Evolutionary conservation across 92 coral and sea anemone species (phyloP), one percentile per base, ranked within the genome.

Genomic region (Phenganax subtilis): DNA sequence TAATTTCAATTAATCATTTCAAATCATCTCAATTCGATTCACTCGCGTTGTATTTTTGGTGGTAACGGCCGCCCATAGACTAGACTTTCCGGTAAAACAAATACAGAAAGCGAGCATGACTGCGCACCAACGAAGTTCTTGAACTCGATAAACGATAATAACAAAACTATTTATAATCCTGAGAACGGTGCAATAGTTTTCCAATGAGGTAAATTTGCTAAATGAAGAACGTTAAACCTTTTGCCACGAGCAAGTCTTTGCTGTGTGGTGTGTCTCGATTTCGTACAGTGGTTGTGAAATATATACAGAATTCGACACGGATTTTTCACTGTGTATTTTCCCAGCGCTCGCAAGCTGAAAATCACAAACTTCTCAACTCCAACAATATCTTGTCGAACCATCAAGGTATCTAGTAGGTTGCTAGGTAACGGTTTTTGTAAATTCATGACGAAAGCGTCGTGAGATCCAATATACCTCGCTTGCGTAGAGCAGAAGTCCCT

Each of bases 391-490:
- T 92, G 91, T 16, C 91, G 89, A 82, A 83, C 90, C 85, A 91
- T 84, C 29, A 88, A 80, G 51, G 55, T 86, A 8, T 85, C 71
- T 0, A 93, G 79, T 7, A 93, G 61, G 17, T 63, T 57, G 54
- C 71, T 30, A 55, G 96, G 82, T 30, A 93, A 79, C 63, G 91
- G 89, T 8, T 52, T 82, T 14, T 79, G 74, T 30, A 89, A 86
- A 47, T 87, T 82, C 55, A 93, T 72, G 11, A 93, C 88, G 77
- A 91, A 93, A 11, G 96, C 97, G 86, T 93, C 97, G 37, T 93
- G 97, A 58, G 97, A 93, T 3, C 97, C 97, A 53, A 91, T 91
- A 72, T 93, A 93, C 54, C 77, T 89, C 47, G 91, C 80, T 56
- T 14, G 82, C n/a, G 88, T 82, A 8, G 92, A 91, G 84, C 97